Evolutionary conservation across 2,888 invertebrate genomes (phyloP), one percentile per base, ranked within the genome.

Genomic region (Cephus runcator): DNA sequence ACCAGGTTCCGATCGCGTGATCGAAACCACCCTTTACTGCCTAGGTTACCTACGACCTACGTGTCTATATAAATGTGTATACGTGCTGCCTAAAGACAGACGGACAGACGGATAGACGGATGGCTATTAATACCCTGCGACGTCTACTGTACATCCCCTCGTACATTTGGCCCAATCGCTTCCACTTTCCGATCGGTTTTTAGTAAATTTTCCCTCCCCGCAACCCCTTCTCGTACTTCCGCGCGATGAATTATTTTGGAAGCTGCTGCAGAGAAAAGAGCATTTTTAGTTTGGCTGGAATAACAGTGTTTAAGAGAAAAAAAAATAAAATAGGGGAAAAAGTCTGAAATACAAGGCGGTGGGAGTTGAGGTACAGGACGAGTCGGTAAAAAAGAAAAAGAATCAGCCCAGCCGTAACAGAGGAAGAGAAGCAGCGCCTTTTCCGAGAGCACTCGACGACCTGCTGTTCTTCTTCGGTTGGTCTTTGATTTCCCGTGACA

Each of bases 1-100:
- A 77, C 80, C 76, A 79, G 82, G 86, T 85, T 85, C 85, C 86
- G 88, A 89, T 90, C 90, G 90, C 90, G 90, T 90, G 90, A 89
- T 88, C 83, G 84, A 83, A 85, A 82, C 81, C 84, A 85, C 86
- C 87, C 84, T 86, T 85, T 85, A 81, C 85, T 83, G 84, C 83
- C 81, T 81, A 82, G 82, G 81, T 79, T 83, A 80, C 71, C 71
- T 71, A 31, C 31, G 71, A 71, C 33, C 31, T 34, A 31, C 71
- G 31, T 71, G 56, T 23, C 56, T 56, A 56, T 56, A 56, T 31
- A 34, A 71, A 71, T 71, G 31, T 31, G 12, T 34, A 12, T 71
- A 71, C 31, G 31, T 69, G 71, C 71, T 71, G 71, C 71, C 71
- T 71, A 31, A 36, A 76, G 34, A 77, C 56, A 76, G 82, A 79